Conservation (phyloP, 2,888 invertebrate genomes). For the Adelphocoris suturalis region DNA sequence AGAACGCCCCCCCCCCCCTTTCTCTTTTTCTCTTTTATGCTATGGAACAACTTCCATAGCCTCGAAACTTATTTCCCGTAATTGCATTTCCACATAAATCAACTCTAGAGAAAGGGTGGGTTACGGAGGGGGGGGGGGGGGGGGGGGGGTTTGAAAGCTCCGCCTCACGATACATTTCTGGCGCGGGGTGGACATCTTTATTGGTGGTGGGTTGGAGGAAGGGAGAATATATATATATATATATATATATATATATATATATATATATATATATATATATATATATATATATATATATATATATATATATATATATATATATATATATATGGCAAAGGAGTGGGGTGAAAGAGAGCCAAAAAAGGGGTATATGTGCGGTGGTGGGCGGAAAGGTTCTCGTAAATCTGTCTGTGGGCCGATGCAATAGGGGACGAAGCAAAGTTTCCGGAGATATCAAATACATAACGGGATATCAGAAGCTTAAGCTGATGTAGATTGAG, state of each 20-base stretch:
- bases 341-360: neutral
- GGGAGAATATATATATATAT: neutral
- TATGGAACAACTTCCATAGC: slow-evolving; percentile 55
- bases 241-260: neutral
- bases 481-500: no score
- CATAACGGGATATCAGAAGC: no score
- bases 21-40: slow-evolving; percentile 48
- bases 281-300: neutral
- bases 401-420: slow-evolving; percentile 25
- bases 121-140: neutral
- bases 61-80: slow-evolving; percentile 61
- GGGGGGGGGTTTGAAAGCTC: neutral
- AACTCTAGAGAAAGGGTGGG: neutral
- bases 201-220: neutral
- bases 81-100: slow-evolving; percentile 65
- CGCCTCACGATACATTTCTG: slow-evolving; percentile 56
- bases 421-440: no score
- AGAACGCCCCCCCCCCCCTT: neutral
- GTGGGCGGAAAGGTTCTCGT: neutral
- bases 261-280: neutral
- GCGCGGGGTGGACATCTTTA: slow-evolving; percentile 50
- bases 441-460: no score
- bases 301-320: neutral
- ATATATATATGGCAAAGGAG: neutral
- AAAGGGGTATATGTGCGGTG: neutral